Evolutionary conservation across 2,888 invertebrate species (phyloP).

Genomic region (Drosophila setosimentum): DNA sequence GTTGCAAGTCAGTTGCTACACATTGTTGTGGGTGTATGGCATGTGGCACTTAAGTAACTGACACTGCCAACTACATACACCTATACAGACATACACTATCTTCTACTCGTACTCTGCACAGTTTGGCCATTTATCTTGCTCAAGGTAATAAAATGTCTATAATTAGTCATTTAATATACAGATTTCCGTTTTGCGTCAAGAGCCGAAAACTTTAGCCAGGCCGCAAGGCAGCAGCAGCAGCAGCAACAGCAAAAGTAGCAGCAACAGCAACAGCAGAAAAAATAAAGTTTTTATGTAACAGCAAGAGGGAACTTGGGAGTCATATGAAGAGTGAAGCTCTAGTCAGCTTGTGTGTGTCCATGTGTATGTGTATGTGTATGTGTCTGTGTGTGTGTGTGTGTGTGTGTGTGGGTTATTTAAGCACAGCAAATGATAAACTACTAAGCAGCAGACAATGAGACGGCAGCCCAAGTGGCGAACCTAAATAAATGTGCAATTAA

Average conservation of each 20-base stretch:
- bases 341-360: neutral
- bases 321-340: conserved; percentile 49
- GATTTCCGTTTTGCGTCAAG: conserved; percentile 83
- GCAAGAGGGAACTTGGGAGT: conserved; percentile 17
- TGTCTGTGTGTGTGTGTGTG: neutral
- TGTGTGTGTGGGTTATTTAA: conserved; percentile 70
- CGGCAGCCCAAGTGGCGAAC: conserved; percentile 64
- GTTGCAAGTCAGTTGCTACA: conserved; percentile 57
- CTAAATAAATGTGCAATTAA: conserved; percentile 84
- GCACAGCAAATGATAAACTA: conserved; percentile 80
- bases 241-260: conserved; percentile 12
- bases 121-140: conserved; percentile 78
- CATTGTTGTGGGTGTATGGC: conserved; percentile 48
- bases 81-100: conserved; percentile 9
- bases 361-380: neutral
- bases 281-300: conserved; percentile 65
- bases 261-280: conserved; percentile 31
- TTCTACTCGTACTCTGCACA: conserved; percentile 42
- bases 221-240: conserved; percentile 25
- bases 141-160: conserved; percentile 83
- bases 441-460: conserved; percentile 71
- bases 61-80: conserved; percentile 30
- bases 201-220: conserved; percentile 77
- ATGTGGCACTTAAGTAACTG: conserved; percentile 62
- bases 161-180: conserved; percentile 84